Conservation (phyloP, 1,140 invertebrate genomes). For the Aphidius ervi region DNA sequence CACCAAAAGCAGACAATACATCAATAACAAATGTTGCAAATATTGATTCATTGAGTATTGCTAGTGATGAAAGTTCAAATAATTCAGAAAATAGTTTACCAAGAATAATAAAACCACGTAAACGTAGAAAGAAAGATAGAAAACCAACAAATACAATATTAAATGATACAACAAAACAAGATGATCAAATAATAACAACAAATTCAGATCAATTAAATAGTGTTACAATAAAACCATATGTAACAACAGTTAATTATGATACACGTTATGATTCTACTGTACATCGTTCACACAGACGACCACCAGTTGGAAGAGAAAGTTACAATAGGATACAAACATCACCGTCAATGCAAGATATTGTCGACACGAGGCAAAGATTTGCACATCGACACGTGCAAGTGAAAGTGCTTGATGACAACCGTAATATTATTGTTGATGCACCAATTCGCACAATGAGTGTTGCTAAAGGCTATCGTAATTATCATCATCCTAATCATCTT, state of each 20-base stretch:
- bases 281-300: constrained; percentile 31
- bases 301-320: constrained; percentile 32
- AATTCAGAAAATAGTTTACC: constrained; percentile 76
- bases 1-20: constrained; percentile 23
- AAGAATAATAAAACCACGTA: constrained; percentile 82
- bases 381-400: constrained; percentile 43
- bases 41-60: constrained; percentile 66
- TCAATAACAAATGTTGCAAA: constrained; percentile 39
- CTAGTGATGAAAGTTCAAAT: constrained; percentile 71
- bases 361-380: constrained; percentile 42
- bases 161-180: constrained; percentile 47
- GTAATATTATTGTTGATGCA: constrained; percentile 43
- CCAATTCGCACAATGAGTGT: constrained; percentile 30
- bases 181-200: constrained; percentile 44
- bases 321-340: constrained; percentile 31
- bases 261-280: constrained; percentile 31
- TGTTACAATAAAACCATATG: constrained; percentile 45
- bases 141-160: constrained; percentile 58
- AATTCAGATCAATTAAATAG: constrained; percentile 33
- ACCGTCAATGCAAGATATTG: constrained; percentile 38
- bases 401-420: constrained; percentile 51
- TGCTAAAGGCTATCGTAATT: constrained; percentile 33
- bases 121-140: constrained; percentile 83
- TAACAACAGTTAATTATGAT: constrained; percentile 37
- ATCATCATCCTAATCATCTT: constrained; percentile 27